These are phyloP conservation scores for Hippocampus comes DNA, from an alignment of 2,113 vertebrate species.

Conservation along the genomic window DNA sequence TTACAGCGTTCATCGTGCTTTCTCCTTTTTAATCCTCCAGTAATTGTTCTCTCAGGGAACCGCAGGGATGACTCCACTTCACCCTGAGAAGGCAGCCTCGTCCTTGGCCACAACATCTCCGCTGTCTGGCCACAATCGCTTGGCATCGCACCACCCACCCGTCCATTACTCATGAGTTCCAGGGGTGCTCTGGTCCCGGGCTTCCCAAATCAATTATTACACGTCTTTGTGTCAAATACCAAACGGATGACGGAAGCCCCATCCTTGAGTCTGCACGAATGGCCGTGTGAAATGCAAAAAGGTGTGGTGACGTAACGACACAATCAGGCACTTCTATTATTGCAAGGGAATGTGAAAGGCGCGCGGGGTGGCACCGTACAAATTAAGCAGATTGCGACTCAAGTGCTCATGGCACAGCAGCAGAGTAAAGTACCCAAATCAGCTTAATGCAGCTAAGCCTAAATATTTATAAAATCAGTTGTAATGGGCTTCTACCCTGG, in stretches of 20 bases:
- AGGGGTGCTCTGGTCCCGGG: conserved; percentile 46
- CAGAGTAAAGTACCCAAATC: conserved; percentile 85
- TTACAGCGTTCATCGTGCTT: conserved; percentile 49
- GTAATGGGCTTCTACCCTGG: conserved; percentile 76
- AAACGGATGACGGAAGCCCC: conserved; percentile 59
- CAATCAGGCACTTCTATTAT: conserved; percentile 68
- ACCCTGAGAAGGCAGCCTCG: conserved; percentile 51
- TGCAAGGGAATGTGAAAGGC: conserved; percentile 70
- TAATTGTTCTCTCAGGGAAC: conserved; percentile 65
- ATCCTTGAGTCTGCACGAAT: conserved; percentile 52
- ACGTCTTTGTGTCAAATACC: conserved; percentile 56
- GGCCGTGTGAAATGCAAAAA: conserved; percentile 63
- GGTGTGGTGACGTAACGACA: conserved; percentile 54
- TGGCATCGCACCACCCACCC: conserved; percentile 44
- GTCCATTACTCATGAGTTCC: conserved; percentile 42
- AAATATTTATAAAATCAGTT: conserved; percentile 82
- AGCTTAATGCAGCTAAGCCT: conserved; percentile 81
- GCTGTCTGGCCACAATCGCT: conserved; percentile 68
- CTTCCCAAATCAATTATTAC: conserved; percentile 56
- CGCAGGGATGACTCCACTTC: conserved; percentile 54
- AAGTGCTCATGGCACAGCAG: conserved; percentile 80
- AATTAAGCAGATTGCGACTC: conserved; percentile 83
- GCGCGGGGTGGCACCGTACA: conserved; percentile 78
- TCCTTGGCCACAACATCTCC: conserved; percentile 63
- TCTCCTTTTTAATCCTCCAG: conserved; percentile 61